phyloP scores from a whole-genome alignment of 1,140 invertebrate genomes.

The Dendroctonus valens region DNA sequence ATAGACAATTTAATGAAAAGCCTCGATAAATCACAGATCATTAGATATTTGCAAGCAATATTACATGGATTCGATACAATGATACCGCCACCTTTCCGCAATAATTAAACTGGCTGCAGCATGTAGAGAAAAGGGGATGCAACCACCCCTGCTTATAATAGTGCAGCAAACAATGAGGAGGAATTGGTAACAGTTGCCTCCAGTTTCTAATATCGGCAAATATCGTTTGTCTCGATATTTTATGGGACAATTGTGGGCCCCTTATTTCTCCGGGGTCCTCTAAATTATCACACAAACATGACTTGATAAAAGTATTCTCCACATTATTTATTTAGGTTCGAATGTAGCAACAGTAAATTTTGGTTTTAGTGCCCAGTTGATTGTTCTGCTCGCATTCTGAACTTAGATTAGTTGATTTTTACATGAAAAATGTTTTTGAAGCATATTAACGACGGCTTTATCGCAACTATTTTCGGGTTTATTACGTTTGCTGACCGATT shows the following conservation, averaged over 20 bases:
- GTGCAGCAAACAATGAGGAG: slow-evolving; percentile 29
- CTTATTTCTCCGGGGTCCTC: slow-evolving; percentile 6
- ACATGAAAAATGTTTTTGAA: no score
- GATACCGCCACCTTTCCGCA: neutral
- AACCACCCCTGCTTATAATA: slow-evolving; percentile 12
- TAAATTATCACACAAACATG: neutral
- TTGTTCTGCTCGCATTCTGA: no score
- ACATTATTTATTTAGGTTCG: neutral
- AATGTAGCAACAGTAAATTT: no score
- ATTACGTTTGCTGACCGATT: no score
- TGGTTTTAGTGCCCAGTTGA: no score
- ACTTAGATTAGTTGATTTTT: no score
- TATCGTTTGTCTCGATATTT: slow-evolving; percentile 33
- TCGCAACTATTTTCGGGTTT: no score
- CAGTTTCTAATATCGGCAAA: slow-evolving; percentile 32
- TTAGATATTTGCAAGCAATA: neutral
- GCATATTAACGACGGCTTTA: no score
- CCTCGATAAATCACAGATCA: neutral
- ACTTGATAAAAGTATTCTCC: neutral
- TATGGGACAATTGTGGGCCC: slow-evolving; percentile 20
- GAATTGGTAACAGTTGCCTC: slow-evolving; percentile 31
- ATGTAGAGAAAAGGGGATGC: neutral
- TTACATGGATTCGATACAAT: neutral
- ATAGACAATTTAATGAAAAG: neutral
- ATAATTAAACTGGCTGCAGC: neutral